Conservation (phyloP, 2,888 invertebrate genomes). For the Erebia palarica region DNA sequence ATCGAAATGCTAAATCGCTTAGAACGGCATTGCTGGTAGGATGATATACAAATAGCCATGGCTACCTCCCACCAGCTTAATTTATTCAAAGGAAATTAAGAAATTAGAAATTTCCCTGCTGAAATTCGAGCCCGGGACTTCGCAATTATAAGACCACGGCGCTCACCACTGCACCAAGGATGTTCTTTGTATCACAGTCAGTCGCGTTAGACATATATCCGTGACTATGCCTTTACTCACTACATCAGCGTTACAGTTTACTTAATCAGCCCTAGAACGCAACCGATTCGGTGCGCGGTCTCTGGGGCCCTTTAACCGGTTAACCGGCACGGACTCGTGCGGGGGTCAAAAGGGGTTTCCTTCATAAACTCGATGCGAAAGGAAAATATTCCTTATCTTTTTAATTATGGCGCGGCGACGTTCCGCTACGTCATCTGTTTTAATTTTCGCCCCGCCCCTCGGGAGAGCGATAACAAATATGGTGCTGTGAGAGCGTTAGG, state of each 20-base stretch:
- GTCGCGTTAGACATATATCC: neutral
- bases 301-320: conserved; percentile 73
- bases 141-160: no score
- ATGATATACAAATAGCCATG: no score
- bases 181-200: neutral
- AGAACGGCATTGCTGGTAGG: no score
- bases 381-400: conserved; percentile 81
- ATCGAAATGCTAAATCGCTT: no score
- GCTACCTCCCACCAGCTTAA: no score
- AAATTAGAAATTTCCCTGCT: no score
- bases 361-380: conserved; percentile 56
- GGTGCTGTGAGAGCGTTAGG: conserved; percentile 44
- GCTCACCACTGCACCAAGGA: no score
- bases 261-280: conserved; percentile 76
- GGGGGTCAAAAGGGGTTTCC: conserved; percentile 67
- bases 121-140: no score
- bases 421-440: conserved; percentile 78
- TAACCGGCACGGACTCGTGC: conserved; percentile 59
- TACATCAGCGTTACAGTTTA: conserved; percentile 78
- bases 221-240: neutral
- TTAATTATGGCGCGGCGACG: conserved; percentile 75
- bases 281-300: conserved; percentile 68
- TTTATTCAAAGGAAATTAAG: no score
- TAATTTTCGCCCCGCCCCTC: conserved; percentile 68
- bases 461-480: conserved; percentile 59